These are phyloP conservation scores for Patella pellucida DNA, from an alignment of 2,888 invertebrate genomes.

Conservation along the genomic window DNA sequence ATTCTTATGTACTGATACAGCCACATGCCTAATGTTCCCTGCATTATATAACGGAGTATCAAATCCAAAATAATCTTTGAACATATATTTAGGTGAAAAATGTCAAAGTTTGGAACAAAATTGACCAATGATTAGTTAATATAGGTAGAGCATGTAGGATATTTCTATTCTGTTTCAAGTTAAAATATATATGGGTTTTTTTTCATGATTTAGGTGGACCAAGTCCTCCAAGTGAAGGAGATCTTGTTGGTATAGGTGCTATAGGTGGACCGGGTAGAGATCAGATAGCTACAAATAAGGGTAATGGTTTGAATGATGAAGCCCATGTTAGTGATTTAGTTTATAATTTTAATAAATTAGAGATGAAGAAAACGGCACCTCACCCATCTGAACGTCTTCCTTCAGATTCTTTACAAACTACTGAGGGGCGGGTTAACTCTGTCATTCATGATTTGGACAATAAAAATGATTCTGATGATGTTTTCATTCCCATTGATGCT, in stretches of 20 bases:
- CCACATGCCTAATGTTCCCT: no score
- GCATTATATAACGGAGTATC: no score
- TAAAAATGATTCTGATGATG: no score
- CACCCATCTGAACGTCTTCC: constrained; percentile 11
- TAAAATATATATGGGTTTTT: background rate
- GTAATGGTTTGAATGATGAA: constrained; percentile 18
- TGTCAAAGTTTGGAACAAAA: constrained; percentile 18
- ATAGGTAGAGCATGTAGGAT: no score
- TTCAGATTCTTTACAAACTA: constrained; percentile 30
- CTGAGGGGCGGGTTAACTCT: constrained; percentile 24
- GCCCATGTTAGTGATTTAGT: constrained; percentile 5
- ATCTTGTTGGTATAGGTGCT: constrained; percentile 36
- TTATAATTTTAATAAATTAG: constrained; percentile 12
- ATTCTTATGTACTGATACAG: no score
- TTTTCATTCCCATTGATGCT: no score
- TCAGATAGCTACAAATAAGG: constrained; percentile 12
- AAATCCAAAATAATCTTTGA: no score
- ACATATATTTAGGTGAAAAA: background rate
- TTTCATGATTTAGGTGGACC: constrained; percentile 43
- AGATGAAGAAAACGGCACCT: constrained; percentile 5
- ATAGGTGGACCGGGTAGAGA: constrained; percentile 24
- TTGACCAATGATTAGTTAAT: constrained; percentile 13
- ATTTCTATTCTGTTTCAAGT: no score
- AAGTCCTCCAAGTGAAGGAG: constrained; percentile 40
- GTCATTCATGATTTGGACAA: constrained; percentile 1